Evolutionary conservation across 2,113 vertebrate species (phyloP), one percentile per base, ranked within the genome.

Genomic region (Boleophthalmus pectinirostris): DNA sequence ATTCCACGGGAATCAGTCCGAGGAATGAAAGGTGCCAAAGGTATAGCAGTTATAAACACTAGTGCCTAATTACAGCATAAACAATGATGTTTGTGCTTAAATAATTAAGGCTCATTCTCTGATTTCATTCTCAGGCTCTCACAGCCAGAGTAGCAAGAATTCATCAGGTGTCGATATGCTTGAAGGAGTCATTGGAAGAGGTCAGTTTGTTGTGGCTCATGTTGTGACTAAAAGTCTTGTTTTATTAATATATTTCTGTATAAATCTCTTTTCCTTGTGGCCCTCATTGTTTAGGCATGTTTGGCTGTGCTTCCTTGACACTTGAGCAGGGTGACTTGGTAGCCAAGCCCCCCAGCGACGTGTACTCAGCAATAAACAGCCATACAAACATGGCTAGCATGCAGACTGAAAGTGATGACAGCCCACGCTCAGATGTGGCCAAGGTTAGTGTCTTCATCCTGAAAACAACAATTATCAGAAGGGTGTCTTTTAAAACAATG

Each of bases 101-200:
- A 65, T 70, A 29, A 49, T 67, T 43, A 43, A 78, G 57, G 69
- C 21, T 47, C 0, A 53, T 69, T 21, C 2, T 66, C 20, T 81
- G 0, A 4, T 57, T 24, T 83, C 1, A 58, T 18, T 84, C 85
- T 71, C 66, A 88, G 95, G 87, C 60, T 87, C 93, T 38, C 66
- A 86, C 15, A 87, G 76, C 77, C 83, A 85, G 18, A 80, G 61
- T 58, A 90, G 80, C 66, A 92, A 92, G 64, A 81, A 78, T 66
- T 76, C 84, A 51, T 80, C 92, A 43, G 87, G 84, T 16, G 84
- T 85, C 63, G 87, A 87, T 20, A 87, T 94, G 66, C 67, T 94
- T 70, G 96, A 96, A 71, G 96, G 95, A 56, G 82, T 96, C 75
- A 81, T 95, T 82, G 96, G 95, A 76, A 95, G 93, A 96, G 96